Base-by-base conservation (phyloP, 2,113 vertebrate species). In the Eleginops maclovinus region DNA sequence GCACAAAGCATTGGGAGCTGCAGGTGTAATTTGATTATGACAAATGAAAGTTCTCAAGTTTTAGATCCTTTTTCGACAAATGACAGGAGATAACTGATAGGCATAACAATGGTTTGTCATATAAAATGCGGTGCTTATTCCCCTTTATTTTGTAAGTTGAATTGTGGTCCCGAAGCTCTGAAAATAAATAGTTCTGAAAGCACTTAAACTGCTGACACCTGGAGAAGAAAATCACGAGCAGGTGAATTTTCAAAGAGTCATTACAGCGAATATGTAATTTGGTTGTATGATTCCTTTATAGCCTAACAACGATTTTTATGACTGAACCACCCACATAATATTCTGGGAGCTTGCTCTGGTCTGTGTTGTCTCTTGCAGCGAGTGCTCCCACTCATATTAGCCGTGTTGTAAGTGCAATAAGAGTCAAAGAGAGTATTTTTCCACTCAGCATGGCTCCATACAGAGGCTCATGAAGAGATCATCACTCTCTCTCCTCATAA, bases 401-500 rank as follows among this genome's bases (percentile, higher is more conserved):
- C 63, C 6, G 11, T 58, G 69, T 55, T 78, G 44, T 46, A 63
- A 62, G 77, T 82, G 69, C 66, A 81, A 53, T 58, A 50, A 77
- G 79, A 88, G 86, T 87, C 82, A 84, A 60, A 85, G 72, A 75
- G 78, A 67, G 47, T 77, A 46, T 75, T 75, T 85, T 86, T 77
- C 79, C 77, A 63, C 84, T 80, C 82, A 85, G 87, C 67, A 40
- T 65, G 72, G 75, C 75, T 76, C 78, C 76, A 50, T 67, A 50
- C 63, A 59, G 22, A 81, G 31, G 50, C 83, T 80, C 66, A 75
- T 64, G 75, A 82, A 68, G 67, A 83, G 24, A 70, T 85, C 85
- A 91, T 93, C 78, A 90, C 80, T 93, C 84, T 91, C 84, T 77
- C 83, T 93, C 83, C 83, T 88, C 76, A 55, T 93, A 91, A 93